These are phyloP conservation scores for Eupithecia subumbrata DNA, from an alignment of 2,888 invertebrate genomes.

Conservation along the genomic window DNA sequence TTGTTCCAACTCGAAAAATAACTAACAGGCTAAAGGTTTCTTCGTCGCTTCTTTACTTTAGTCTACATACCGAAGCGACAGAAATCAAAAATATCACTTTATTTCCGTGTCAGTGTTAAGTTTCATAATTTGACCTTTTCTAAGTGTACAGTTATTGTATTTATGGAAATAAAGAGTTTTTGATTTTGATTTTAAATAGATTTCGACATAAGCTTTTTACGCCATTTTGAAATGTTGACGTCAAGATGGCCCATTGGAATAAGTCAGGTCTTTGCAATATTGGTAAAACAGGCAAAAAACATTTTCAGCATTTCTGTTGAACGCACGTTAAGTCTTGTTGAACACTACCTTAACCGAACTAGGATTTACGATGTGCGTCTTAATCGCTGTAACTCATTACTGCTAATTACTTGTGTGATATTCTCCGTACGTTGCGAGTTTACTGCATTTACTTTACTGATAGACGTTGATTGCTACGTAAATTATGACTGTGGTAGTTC, in stretches of 20 bases:
- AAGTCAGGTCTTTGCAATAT: not conserved
- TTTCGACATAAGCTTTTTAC: not conserved
- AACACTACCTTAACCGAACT: conserved; percentile 48
- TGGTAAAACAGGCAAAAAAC: not conserved
- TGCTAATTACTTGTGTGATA: conserved; percentile 23
- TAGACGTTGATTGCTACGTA: conserved; percentile 16
- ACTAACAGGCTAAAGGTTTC: too few species aligned
- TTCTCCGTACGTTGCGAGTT: conserved; percentile 6
- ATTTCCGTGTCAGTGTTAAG: too few species aligned
- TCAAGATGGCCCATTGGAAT: not conserved
- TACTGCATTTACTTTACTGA: conserved; percentile 9
- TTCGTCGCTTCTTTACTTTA: too few species aligned
- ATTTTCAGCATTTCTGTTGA: not conserved
- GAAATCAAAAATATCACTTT: too few species aligned
- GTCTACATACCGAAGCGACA: too few species aligned
- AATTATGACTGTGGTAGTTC: conserved; percentile 4
- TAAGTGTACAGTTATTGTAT: too few species aligned
- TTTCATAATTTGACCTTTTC: too few species aligned
- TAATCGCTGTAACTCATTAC: conserved; percentile 32
- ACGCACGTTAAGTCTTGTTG: not conserved
- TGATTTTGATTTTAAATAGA: too few species aligned
- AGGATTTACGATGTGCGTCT: conserved; percentile 42
- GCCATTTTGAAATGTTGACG: not conserved
- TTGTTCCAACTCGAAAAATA: too few species aligned
- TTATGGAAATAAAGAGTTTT: too few species aligned